Evolutionary conservation across 2,888 invertebrate genomes (phyloP).

Genomic region (Lycia hirtaria): DNA sequence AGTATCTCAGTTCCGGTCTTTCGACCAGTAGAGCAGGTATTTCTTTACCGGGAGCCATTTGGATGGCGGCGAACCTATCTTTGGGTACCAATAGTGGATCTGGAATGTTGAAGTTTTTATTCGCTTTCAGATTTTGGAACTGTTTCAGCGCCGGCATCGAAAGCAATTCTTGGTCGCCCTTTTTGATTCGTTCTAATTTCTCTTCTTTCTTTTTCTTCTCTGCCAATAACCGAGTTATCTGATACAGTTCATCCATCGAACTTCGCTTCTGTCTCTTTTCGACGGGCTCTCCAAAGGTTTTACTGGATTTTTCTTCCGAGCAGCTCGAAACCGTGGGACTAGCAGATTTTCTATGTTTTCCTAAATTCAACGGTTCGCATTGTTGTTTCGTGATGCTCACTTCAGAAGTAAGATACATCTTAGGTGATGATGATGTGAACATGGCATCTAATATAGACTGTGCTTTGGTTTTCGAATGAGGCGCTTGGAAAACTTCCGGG

Average conservation of each 20-base stretch:
- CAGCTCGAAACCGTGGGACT: conserved; percentile 91
- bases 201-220: conserved; percentile 65
- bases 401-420: conserved; percentile 83
- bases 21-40: conserved; percentile 90
- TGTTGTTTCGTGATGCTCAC: conserved; percentile 84
- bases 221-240: conserved; percentile 72
- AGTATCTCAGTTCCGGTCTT: conserved; percentile 91
- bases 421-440: conserved; percentile 85
- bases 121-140: conserved; percentile 88
- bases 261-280: conserved; percentile 73
- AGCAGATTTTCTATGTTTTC: conserved; percentile 87
- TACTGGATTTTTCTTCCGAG: conserved; percentile 87
- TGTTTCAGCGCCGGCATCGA: conserved; percentile 88
- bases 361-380: conserved; percentile 89
- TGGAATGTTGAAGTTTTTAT: conserved; percentile 89
- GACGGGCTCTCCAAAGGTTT: conserved; percentile 81
- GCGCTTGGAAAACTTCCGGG: conserved; percentile 87
- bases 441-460: conserved; percentile 87
- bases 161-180: conserved; percentile 71
- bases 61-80: conserved; percentile 88
- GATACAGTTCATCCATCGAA: conserved; percentile 67
- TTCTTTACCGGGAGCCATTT: conserved; percentile 90
- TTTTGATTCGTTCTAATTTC: conserved; percentile 49
- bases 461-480: conserved; percentile 77
- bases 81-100: conserved; percentile 93